Base-by-base conservation (phyloP, 2,797 vertebrate genomes). In the Mormyrops attenuatus region DNA sequence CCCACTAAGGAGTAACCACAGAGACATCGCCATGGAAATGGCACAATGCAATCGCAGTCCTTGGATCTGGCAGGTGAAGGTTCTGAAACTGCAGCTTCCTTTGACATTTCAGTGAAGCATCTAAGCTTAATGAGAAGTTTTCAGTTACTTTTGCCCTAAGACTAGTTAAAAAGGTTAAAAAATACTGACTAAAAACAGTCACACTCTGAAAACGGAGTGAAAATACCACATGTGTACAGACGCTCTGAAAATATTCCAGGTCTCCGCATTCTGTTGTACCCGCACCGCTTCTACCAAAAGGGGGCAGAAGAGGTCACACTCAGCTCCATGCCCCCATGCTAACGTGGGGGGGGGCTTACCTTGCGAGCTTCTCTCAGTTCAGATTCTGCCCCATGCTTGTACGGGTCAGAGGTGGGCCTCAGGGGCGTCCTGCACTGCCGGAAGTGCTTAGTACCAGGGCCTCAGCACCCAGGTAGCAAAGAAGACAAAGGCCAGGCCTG, bases 301-400 rank as follows among this genome's bases (percentile, higher is more conserved):
- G 7, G 17, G 44, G 44, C 80, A 49, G 80, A 20, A 17, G 44
- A 82, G 38, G 15, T 44, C 38, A 44, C 77, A 20, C 5, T 20
- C 20, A 1, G 73, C 73, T 44, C 69, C 38, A 85, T 20, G 13
- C 9, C 22, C 50, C 15, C 11, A 52, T 6, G 22, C 30, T 87
- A 55, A 17, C 2, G 2, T 20, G 0, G 13, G 0, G 50, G n/a
- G 5, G 13, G 44, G 30, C 53, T 88, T 55, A 88, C 86, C 86
- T 88, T n/a, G 86, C 38, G 1, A 1, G 30, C 3, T 88, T 63
- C 52, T 38, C 86, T 88, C 86, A 63, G 53, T 94, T 95, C 97
- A 95, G 96, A 96, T 95, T 96, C 97, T 95, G 95, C 94, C 95
- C 95, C 96, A 96, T 96, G 93, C 93, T 94, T 93, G 89, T 69